phyloP scores from a whole-genome alignment of 2,797 vertebrate genomes.

The Carduelis carduelis region DNA sequence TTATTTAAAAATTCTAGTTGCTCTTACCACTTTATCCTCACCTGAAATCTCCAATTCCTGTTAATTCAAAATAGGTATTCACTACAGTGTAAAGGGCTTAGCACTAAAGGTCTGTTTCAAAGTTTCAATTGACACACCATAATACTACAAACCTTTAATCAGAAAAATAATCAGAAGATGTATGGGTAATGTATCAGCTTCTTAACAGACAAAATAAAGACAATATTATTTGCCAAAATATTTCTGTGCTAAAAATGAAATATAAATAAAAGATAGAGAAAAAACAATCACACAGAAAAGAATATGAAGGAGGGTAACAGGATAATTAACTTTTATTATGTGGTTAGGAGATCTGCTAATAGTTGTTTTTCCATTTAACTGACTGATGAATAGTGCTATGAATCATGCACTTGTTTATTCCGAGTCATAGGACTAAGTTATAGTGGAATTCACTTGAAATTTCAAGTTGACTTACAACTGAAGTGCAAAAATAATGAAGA shows the following conservation, averaged over 20 bases:
- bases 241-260: not conserved
- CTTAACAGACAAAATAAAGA: not conserved
- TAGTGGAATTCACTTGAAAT: not conserved
- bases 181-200: not conserved
- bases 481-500: not conserved
- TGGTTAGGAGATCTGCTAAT: not conserved
- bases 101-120: not conserved
- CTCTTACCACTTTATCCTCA: not conserved
- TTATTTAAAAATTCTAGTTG: not conserved
- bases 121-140: not conserved
- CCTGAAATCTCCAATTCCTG: not conserved
- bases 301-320: not conserved
- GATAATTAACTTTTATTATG: not conserved
- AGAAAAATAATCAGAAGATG: not conserved
- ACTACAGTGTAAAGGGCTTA: not conserved
- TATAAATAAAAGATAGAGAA: not conserved
- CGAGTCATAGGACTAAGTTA: not conserved
- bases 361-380: not conserved
- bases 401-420: not conserved
- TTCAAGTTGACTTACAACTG: not conserved
- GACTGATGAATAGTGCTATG: not conserved
- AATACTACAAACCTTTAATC: not conserved
- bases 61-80: not conserved
- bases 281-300: not conserved
- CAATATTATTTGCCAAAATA: not conserved